Evolutionary conservation across 2,888 invertebrate genomes (phyloP).

Genomic region (Asteroscopus sphinx): DNA sequence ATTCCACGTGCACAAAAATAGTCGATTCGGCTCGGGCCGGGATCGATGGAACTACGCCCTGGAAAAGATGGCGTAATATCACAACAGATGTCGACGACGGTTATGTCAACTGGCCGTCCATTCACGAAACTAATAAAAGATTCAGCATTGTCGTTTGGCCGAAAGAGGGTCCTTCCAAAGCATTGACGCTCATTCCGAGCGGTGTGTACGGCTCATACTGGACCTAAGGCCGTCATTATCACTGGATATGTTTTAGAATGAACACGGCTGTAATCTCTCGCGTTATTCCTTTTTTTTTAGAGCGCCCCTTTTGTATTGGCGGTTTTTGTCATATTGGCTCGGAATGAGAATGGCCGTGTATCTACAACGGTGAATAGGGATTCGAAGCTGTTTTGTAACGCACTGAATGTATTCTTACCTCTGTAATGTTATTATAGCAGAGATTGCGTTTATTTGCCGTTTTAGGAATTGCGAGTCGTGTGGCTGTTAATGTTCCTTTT

Average conservation of each 20-base stretch:
- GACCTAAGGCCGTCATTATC: constrained; percentile 77
- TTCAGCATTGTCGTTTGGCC: constrained; percentile 86
- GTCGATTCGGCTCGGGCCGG: constrained; percentile 67
- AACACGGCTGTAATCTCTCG: constrained; percentile 68
- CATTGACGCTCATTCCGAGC: constrained; percentile 73
- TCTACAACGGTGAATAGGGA: constrained; percentile 43
- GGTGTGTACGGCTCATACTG: constrained; percentile 70
- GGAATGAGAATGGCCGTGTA: constrained; percentile 49
- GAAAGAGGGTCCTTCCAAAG: constrained; percentile 80
- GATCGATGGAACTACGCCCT: constrained; percentile 76
- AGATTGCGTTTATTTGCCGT: constrained; percentile 29
- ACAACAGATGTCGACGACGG: constrained; percentile 88
- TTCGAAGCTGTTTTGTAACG: constrained; percentile 40
- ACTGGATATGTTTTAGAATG: constrained; percentile 75
- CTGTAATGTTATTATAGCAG: constrained; percentile 38
- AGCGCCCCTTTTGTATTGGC: constrained; percentile 49
- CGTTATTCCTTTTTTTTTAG: constrained; percentile 60
- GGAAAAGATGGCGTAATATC: constrained; percentile 85
- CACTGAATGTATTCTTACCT: constrained; percentile 39
- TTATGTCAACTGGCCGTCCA: constrained; percentile 88
- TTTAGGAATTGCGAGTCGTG: constrained; percentile 9
- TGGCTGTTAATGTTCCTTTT: constrained; percentile 24
- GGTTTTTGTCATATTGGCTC: constrained; percentile 57
- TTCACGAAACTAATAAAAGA: constrained; percentile 89
- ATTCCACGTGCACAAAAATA: constrained; percentile 83